phyloP scores from a whole-genome alignment of 2,113 vertebrate genomes.

The Tetraodon nigroviridis region DNA sequence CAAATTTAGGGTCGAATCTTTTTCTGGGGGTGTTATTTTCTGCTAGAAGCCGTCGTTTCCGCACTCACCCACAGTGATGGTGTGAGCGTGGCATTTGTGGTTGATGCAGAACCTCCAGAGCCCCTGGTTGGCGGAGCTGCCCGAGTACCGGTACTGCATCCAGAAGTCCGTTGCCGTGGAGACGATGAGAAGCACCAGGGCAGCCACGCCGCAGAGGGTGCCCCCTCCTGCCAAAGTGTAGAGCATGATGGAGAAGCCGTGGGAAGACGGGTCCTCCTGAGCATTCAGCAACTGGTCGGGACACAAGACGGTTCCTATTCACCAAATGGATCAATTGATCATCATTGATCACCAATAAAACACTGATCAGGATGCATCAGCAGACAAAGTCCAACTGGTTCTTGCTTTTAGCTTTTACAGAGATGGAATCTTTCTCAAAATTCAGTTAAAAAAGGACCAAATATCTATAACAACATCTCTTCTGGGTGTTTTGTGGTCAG shows the following conservation, averaged over 20 bases:
- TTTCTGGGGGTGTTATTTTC: background rate
- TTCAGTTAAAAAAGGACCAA: too few relatives aligned
- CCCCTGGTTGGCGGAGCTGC: slow-evolving; percentile 77
- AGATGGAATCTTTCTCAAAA: too few relatives aligned
- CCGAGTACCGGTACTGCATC: slow-evolving; percentile 80
- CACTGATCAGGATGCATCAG: too few relatives aligned
- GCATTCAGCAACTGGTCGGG: slow-evolving; percentile 37
- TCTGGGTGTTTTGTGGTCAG: background rate
- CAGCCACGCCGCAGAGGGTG: slow-evolving; percentile 74
- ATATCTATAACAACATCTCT: too few relatives aligned
- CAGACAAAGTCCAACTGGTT: too few relatives aligned
- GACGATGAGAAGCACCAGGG: slow-evolving; percentile 79
- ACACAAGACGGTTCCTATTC: background rate
- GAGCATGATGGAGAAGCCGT: slow-evolving; percentile 65
- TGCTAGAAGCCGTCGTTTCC: background rate
- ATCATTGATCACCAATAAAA: too few relatives aligned
- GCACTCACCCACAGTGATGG: slow-evolving; percentile 76
- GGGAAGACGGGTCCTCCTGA: slow-evolving; percentile 48
- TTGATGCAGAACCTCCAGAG: slow-evolving; percentile 83
- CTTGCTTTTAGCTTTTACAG: too few relatives aligned
- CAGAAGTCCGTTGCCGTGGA: slow-evolving; percentile 82
- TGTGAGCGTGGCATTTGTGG: slow-evolving; percentile 79
- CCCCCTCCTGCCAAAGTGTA: slow-evolving; percentile 77
- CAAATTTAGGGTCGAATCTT: background rate
- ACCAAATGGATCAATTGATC: background rate